Conservation (phyloP, 2,113 vertebrate genomes). For the Tupaia chinensis region DNA sequence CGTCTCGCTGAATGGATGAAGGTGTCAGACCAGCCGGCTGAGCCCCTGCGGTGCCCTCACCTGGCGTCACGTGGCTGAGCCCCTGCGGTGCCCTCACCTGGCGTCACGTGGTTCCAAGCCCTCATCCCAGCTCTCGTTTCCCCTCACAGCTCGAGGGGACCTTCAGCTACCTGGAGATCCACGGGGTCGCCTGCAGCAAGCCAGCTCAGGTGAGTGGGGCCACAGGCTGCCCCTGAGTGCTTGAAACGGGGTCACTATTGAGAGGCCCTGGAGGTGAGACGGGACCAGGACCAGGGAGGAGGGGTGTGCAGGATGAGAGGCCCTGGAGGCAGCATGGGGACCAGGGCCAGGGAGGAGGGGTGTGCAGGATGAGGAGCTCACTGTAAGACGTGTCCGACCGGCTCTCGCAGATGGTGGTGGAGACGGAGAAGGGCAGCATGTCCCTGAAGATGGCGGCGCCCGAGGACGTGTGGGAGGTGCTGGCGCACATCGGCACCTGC, state of each 20-base stretch:
- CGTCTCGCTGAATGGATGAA: neutral
- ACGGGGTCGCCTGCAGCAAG: slow-evolving; percentile 95
- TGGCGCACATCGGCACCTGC: slow-evolving; percentile 95
- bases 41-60: too few species aligned
- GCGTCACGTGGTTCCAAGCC: neutral
- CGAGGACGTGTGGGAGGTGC: slow-evolving; percentile 95
- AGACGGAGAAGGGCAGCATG: slow-evolving; percentile 93
- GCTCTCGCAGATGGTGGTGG: slow-evolving; percentile 91
- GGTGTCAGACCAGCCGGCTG: neutral
- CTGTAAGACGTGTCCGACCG: neutral
- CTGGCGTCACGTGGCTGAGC: too few species aligned
- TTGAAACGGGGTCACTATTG: neutral
- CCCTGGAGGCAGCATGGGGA: neutral
- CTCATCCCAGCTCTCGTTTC: slow-evolving; percentile 21
- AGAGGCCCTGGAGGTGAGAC: neutral
- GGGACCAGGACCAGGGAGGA: neutral
- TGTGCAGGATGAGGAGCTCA: neutral
- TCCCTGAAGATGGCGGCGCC: slow-evolving; percentile 94
- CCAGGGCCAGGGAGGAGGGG: too few species aligned
- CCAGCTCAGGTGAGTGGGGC: slow-evolving; percentile 92
- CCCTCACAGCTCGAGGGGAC: slow-evolving; percentile 93
- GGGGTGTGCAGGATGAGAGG: neutral
- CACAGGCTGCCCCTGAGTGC: neutral
- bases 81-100: neutral
- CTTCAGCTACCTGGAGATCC: slow-evolving; percentile 98